Conservation (phyloP, 2,113 vertebrate genomes). For the Corvus moneduloides region DNA sequence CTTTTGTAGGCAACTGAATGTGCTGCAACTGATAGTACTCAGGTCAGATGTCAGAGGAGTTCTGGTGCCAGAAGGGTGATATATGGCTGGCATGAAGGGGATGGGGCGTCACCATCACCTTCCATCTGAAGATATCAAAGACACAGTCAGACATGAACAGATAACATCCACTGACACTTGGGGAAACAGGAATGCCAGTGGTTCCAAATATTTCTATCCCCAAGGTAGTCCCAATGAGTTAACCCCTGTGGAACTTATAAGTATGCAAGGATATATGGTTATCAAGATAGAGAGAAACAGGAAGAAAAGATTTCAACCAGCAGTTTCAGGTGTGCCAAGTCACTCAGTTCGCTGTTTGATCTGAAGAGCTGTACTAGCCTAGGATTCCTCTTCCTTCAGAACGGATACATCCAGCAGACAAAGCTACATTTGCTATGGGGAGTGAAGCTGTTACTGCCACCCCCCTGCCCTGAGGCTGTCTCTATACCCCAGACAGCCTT, state of each 20-base stretch:
- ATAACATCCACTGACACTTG: conserved; percentile 52
- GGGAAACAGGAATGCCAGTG: conserved; percentile 35
- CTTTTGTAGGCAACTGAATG: background rate
- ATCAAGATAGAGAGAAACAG: background rate
- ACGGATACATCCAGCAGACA: background rate
- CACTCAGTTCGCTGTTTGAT: background rate
- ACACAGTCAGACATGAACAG: background rate
- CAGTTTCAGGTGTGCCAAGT: background rate
- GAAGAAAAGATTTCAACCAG: background rate
- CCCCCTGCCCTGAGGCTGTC: background rate
- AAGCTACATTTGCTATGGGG: background rate
- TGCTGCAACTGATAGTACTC: conserved; percentile 21
- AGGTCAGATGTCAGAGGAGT: conserved; percentile 57
- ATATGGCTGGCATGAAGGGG: conserved; percentile 21
- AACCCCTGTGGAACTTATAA: background rate
- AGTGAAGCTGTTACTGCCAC: background rate
- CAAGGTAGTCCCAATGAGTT: background rate
- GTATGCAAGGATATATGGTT: background rate
- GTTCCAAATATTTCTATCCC: conserved; percentile 36
- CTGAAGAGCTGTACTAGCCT: background rate
- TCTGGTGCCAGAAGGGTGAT: conserved; percentile 40
- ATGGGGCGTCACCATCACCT: conserved; percentile 15
- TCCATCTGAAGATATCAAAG: conserved; percentile 52
- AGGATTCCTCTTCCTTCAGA: background rate
- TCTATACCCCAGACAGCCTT: background rate